Conservation (phyloP, 2,113 vertebrate genomes). For the Amphilophus citrinellus region DNA sequence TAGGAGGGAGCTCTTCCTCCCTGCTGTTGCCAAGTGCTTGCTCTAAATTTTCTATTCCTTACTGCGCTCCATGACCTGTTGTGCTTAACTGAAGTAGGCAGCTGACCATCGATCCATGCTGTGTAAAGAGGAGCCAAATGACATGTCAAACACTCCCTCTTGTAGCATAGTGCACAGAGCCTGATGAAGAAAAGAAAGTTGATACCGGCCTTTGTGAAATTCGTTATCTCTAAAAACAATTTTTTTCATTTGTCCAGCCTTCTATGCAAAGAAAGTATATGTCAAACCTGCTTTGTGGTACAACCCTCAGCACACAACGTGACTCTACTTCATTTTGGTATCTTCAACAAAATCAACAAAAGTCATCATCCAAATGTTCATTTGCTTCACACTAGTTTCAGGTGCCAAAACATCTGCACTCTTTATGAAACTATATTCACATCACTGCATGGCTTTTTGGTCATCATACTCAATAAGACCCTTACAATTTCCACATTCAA, state of each 20-base stretch:
- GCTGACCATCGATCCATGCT: neutral
- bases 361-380: slow-evolving; percentile 23
- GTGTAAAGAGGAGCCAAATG: slow-evolving; percentile 1
- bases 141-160: neutral
- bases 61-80: neutral
- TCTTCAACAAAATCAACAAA: neutral
- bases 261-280: neutral
- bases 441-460: neutral
- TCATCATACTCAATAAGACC: slow-evolving; percentile 12
- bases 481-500: neutral
- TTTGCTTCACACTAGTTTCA: slow-evolving; percentile 8
- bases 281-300: neutral
- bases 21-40: neutral
- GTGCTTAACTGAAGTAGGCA: neutral
- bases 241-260: too few relatives aligned
- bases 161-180: neutral
- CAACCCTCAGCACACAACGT: neutral
- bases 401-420: slow-evolving; percentile 9
- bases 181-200: neutral
- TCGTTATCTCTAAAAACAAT: neutral
- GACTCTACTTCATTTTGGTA: slow-evolving; percentile 2
- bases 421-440: neutral
- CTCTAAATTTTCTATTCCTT: neutral
- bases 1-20: neutral
- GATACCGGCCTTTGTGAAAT: neutral